phyloP scores from a whole-genome alignment of 2,113 vertebrate species.

The Accipiter cooperii region DNA sequence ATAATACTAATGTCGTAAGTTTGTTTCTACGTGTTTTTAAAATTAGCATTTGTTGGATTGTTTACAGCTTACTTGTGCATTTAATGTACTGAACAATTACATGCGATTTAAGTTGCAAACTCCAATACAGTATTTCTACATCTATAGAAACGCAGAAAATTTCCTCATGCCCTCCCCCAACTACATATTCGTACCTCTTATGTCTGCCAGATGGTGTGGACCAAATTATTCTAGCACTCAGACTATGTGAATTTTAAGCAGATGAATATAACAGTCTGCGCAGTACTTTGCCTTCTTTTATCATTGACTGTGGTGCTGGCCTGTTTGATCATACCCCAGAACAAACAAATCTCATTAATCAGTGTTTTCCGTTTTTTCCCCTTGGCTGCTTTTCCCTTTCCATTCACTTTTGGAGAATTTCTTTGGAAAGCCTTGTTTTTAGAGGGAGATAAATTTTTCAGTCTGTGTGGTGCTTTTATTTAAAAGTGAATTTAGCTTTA shows the following conservation, averaged over 20 bases:
- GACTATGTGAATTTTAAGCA: slow-evolving; percentile 68
- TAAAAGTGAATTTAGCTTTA: background rate
- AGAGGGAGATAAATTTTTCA: background rate
- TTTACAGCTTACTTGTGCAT: slow-evolving; percentile 22
- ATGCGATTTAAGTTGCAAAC: slow-evolving; percentile 25
- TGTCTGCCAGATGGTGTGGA: slow-evolving; percentile 66
- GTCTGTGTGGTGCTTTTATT: background rate
- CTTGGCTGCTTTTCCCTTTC: background rate
- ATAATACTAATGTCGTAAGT: background rate
- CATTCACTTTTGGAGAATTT: background rate
- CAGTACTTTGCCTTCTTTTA: slow-evolving; percentile 38
- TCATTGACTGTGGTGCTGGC: background rate
- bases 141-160: background rate
- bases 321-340: slow-evolving; percentile 20
- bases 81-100: background rate
- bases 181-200: slow-evolving; percentile 13
- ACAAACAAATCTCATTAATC: background rate
- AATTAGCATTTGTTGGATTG: slow-evolving; percentile 10
- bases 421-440: background rate
- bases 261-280: slow-evolving; percentile 16
- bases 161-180: background rate
- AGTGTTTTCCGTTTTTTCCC: background rate
- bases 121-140: slow-evolving; percentile 21
- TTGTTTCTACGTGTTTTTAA: background rate
- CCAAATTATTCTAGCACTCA: slow-evolving; percentile 66